Base-by-base conservation (phyloP, 2,888 invertebrate genomes). In the Melitaea athalia region DNA sequence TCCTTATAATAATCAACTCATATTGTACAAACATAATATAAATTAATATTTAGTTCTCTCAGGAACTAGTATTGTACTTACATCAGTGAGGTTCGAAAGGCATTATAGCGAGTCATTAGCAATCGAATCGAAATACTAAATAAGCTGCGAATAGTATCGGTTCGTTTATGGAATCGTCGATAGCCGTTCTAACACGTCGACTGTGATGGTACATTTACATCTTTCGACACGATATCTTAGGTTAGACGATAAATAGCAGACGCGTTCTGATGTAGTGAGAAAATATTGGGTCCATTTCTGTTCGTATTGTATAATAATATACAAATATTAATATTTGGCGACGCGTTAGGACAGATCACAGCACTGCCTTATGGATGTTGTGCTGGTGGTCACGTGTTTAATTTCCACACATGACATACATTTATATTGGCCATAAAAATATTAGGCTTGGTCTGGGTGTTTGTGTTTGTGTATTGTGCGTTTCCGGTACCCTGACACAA, bases 161-260 rank as follows among this genome's bases (percentile, higher is more conserved):
- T 65, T 65, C 68, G 52, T 67, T 67, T 60, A 43, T 31, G 31
- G 57, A 52, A 57, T 24, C 31, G 52, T 77, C 75, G 77, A 78
- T 77, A 81, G 77, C 75, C 77, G 67, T 67, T 53, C 33, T 57
- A 61, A 43, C 65, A 38, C 57, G 64, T 69, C 67, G 55, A 65
- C 55, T 62, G 53, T 63, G 59, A 43, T 11, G 49, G 50, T 12
- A 31, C 14, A 14, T 31, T 53, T 31, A 31, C 31, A 53, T 14
- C 31, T 12, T 33, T 1, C 53, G 53, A 55, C 33, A 55, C 53
- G 53, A 53, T 31, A 52, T 31, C 4, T 4, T 5, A 11, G 2
- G 11, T 45, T 45, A 38, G 38, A 38, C 38, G 38, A 38, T 38
- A 38, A 38, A 8, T 3, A 38, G 38, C 8, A 38, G 0, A 38